These are phyloP conservation scores for Folsomia candida DNA, from an alignment of 2,888 invertebrate genomes.

Conservation along the genomic window DNA sequence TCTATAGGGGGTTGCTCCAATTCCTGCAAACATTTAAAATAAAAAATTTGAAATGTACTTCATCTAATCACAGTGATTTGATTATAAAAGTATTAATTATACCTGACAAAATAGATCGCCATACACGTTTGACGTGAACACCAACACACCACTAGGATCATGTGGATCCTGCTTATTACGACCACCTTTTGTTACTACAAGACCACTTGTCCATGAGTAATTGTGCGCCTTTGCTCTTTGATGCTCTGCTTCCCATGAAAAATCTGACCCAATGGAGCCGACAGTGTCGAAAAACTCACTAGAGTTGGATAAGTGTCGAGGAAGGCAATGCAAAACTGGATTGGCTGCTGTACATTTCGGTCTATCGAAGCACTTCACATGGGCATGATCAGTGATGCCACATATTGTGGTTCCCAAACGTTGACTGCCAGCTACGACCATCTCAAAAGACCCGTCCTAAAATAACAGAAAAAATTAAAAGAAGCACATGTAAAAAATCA, in stretches of 20 bases:
- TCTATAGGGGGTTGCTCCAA: conserved; percentile 37
- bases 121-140: conserved; percentile 38
- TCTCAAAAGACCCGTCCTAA: conserved; percentile 40
- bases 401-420: conserved; percentile 37
- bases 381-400: conserved; percentile 36
- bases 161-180: background rate
- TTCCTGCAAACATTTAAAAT: conserved; percentile 35
- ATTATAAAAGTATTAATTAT: background rate
- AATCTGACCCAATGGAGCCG: conserved; percentile 16
- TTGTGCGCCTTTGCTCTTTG: conserved; percentile 25
- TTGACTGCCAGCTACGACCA: conserved; percentile 42
- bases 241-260: conserved; percentile 28
- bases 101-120: conserved; percentile 50
- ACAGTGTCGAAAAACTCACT: conserved; percentile 30
- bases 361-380: conserved; percentile 32
- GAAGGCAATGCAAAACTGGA: conserved; percentile 44
- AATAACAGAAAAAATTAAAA: no score
- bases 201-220: conserved; percentile 47
- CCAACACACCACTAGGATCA: conserved; percentile 26
- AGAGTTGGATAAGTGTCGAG: conserved; percentile 39
- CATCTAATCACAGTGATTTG: no score
- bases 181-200: conserved; percentile 20
- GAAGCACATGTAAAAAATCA: no score
- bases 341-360: conserved; percentile 34
- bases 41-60: background rate